Percentiles rank a stretch among this genome's conserved stretches.
phyloP scores from a whole-genome alignment of 2,797 vertebrate genomes.

The Hephaestus fuliginosus region DNA sequence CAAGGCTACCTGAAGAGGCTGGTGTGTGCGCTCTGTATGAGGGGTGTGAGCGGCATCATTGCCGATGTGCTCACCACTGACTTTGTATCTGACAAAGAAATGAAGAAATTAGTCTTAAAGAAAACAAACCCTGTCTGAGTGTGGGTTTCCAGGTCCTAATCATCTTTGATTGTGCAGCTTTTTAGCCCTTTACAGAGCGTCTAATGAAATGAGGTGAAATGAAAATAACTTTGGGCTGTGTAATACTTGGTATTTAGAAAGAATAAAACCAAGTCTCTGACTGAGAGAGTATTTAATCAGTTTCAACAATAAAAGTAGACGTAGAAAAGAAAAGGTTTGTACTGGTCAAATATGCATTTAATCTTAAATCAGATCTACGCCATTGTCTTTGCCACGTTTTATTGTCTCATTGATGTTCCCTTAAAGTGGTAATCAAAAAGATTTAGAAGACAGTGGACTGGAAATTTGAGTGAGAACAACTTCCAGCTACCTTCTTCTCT shows the following conservation, averaged over 20 bases:
- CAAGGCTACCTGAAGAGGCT: conserved; percentile 32
- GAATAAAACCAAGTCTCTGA: background rate
- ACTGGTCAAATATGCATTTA: background rate
- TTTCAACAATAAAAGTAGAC: conserved; percentile 1
- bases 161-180: conserved; percentile 23
- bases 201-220: conserved; percentile 3
- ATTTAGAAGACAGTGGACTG: too few species aligned
- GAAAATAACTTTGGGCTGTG: background rate
- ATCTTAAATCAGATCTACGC: background rate
- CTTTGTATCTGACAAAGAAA: conserved; percentile 29
- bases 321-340: conserved; percentile 18
- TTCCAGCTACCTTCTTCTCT: too few species aligned
- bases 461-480: too few species aligned
- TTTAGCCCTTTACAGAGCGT: background rate
- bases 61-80: conserved; percentile 28
- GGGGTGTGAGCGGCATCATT: conserved; percentile 31
- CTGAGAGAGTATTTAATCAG: background rate
- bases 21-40: conserved; percentile 26
- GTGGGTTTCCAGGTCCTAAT: conserved; percentile 10
- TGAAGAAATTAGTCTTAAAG: conserved; percentile 2
- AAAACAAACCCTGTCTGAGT: background rate
- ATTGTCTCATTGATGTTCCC: background rate
- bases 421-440: background rate
- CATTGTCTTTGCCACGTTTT: background rate
- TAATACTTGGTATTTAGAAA: background rate